Evolutionary conservation across 2,888 invertebrate species (phyloP).

Genomic region (Mythimna loreyi): DNA sequence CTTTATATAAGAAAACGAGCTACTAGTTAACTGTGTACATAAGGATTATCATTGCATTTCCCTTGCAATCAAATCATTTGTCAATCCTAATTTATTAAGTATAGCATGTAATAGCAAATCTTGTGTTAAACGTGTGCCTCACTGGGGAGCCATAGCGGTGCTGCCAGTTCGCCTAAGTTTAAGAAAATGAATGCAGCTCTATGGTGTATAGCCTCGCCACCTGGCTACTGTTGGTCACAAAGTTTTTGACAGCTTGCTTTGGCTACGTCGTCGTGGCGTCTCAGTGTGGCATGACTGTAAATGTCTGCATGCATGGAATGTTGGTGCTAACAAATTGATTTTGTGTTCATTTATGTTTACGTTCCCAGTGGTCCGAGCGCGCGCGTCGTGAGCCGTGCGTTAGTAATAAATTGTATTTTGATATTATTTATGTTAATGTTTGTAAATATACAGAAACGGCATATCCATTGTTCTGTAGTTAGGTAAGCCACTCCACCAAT

Average conservation of each 20-base stretch:
- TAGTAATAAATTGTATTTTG: conserved; percentile 84
- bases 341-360: conserved; percentile 79
- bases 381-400: conserved; percentile 59
- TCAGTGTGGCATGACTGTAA: neutral
- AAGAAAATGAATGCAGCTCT: too few species aligned
- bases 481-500: conserved; percentile 82
- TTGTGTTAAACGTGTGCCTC: conserved; percentile 33
- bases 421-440: conserved; percentile 89
- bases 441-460: conserved; percentile 89
- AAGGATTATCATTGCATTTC: conserved; percentile 29
- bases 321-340: conserved; percentile 77
- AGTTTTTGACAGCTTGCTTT: too few species aligned
- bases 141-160: too few species aligned
- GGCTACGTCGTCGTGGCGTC: too few species aligned
- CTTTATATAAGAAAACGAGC: neutral
- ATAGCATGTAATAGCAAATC: conserved; percentile 51
- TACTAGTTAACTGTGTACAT: neutral
- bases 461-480: conserved; percentile 89
- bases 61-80: conserved; percentile 7
- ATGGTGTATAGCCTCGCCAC: too few species aligned
- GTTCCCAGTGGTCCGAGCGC: conserved; percentile 60
- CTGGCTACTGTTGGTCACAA: too few species aligned
- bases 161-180: too few species aligned
- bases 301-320: conserved; percentile 66
- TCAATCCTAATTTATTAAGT: conserved; percentile 41